Evolutionary conservation across 2,797 vertebrate species (phyloP).

Genomic region (Melanotaenia maccullochi): DNA sequence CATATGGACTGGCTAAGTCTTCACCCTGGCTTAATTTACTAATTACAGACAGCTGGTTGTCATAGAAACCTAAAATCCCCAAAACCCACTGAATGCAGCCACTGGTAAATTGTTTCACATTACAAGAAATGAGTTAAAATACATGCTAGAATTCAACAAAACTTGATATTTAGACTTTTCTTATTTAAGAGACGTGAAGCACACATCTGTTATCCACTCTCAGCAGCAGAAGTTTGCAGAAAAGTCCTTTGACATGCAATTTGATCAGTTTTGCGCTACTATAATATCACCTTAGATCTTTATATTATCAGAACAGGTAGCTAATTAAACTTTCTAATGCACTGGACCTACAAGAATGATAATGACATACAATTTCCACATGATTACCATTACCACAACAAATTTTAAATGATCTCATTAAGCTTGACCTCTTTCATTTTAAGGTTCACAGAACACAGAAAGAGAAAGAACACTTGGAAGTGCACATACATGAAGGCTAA

Average conservation of each 20-base stretch:
- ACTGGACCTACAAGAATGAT: slow-evolving; percentile 33
- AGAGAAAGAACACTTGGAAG: not conserved
- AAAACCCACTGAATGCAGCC: slow-evolving; percentile 53
- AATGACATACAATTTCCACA: slow-evolving; percentile 39
- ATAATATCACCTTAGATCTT: slow-evolving; percentile 20
- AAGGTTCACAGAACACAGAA: slow-evolving; percentile 29
- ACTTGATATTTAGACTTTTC: slow-evolving; percentile 32
- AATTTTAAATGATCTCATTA: slow-evolving; percentile 56
- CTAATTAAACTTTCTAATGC: slow-evolving; percentile 53
- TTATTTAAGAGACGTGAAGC: slow-evolving; percentile 26
- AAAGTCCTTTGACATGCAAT: not conserved
- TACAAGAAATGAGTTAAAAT: slow-evolving; percentile 61
- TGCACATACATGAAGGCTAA: not conserved
- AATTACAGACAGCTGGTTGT: slow-evolving; percentile 80
- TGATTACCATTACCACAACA: slow-evolving; percentile 45
- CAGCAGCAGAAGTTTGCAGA: not conserved
- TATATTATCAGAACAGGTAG: slow-evolving; percentile 41
- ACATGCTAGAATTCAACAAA: slow-evolving; percentile 22
- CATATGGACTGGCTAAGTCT: slow-evolving; percentile 36
- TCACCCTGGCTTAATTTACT: slow-evolving; percentile 69
- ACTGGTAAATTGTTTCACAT: slow-evolving; percentile 62
- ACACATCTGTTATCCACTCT: not conserved
- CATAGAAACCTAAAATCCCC: slow-evolving; percentile 70
- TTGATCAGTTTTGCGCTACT: slow-evolving; percentile 22
- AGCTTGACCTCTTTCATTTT: slow-evolving; percentile 53